Conservation (phyloP, 2,797 vertebrate genomes). For the Gobio occitaniae region DNA sequence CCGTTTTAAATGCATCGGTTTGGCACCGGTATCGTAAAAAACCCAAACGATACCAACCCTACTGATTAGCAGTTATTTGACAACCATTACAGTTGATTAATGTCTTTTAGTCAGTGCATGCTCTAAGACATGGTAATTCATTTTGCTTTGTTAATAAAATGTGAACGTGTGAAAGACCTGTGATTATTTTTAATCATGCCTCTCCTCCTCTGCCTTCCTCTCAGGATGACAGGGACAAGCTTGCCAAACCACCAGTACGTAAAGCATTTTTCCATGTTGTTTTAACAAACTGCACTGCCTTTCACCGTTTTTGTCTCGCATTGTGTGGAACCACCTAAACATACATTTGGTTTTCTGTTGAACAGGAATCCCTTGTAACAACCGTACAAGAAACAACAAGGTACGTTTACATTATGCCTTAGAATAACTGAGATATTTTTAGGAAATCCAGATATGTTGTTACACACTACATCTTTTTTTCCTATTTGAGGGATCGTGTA, state of each 20-base stretch:
- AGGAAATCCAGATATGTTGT: background rate
- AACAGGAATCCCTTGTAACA: slow-evolving; percentile 83
- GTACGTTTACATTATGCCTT: slow-evolving; percentile 66
- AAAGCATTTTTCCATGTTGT: background rate
- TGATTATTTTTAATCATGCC: background rate
- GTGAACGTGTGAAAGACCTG: background rate
- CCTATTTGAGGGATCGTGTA: background rate
- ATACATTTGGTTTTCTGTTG: slow-evolving; percentile 16
- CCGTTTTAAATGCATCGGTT: no score
- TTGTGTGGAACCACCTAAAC: background rate
- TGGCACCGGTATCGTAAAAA: no score
- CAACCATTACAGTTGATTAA: background rate
- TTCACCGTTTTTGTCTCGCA: background rate
- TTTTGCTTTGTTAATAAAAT: background rate
- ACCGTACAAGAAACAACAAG: slow-evolving; percentile 75
- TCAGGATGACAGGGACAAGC: slow-evolving; percentile 74
- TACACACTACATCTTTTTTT: background rate
- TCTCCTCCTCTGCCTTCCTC: slow-evolving; percentile 38
- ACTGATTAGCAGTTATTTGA: no score
- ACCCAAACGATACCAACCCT: no score
- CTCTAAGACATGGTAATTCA: background rate
- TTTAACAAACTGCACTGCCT: background rate
- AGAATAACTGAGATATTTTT: background rate
- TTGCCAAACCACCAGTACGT: slow-evolving; percentile 68
- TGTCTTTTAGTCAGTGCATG: background rate